Evolutionary conservation across 2,113 vertebrate species (phyloP).

Genomic region (Struthidea cinerea): DNA sequence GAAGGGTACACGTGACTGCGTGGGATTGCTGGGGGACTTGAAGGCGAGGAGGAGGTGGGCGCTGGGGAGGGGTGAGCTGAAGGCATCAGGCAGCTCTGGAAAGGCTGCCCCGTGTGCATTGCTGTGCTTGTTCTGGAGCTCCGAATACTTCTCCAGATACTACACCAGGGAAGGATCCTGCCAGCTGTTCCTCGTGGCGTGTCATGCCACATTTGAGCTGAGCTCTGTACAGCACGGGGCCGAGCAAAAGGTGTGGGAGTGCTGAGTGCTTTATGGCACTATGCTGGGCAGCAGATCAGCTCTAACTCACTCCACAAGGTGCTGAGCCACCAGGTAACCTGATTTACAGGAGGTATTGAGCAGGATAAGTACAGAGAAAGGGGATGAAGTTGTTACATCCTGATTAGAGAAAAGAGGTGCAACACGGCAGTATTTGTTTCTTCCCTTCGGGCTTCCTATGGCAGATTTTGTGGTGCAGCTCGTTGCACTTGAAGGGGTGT

Average conservation of each 20-base stretch:
- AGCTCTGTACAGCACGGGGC: not conserved
- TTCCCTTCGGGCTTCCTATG: not conserved
- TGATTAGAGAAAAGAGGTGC: not conserved
- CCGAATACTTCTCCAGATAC: not conserved
- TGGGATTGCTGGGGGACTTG: not conserved
- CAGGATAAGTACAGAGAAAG: not conserved
- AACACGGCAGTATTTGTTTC: not conserved
- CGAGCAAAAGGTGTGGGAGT: not conserved
- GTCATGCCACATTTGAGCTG: not conserved
- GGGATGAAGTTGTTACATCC: constrained; percentile 7
- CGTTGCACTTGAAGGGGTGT: not conserved
- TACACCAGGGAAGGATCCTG: not conserved
- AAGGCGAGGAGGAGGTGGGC: not conserved
- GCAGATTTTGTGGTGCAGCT: not conserved
- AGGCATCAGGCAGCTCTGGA: not conserved
- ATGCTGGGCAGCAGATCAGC: not conserved
- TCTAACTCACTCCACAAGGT: not conserved
- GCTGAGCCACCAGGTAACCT: not conserved
- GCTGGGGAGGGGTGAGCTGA: not conserved
- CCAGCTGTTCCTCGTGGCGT: not conserved
- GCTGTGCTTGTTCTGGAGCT: not conserved
- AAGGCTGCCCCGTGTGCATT: not conserved
- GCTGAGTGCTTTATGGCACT: not conserved
- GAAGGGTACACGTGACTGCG: fast-evolving
- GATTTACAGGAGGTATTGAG: not conserved